These are phyloP conservation scores for Meriones unguiculatus DNA, from an alignment of 2,113 vertebrate genomes.

Conservation along the genomic window DNA sequence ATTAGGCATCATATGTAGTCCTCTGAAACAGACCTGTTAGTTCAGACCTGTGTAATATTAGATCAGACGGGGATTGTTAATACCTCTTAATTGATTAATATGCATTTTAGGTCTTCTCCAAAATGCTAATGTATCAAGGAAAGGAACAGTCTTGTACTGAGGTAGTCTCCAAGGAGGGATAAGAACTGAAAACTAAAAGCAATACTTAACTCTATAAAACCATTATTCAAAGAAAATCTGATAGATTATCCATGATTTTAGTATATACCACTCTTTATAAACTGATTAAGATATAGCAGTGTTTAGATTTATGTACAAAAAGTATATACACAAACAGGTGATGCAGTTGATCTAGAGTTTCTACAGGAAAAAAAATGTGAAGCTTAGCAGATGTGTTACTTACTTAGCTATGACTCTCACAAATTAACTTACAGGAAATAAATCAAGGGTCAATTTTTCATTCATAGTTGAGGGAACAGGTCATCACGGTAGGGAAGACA, in stretches of 20 bases:
- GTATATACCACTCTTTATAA: background rate
- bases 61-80: too few species aligned
- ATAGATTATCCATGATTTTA: background rate
- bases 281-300: background rate
- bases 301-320: background rate
- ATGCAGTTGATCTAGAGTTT: background rate
- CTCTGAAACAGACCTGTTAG: background rate
- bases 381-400: background rate
- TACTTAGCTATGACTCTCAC: background rate
- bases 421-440: background rate
- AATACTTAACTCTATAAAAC: background rate
- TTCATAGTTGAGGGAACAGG: background rate
- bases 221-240: background rate
- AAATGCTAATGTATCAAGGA: background rate
- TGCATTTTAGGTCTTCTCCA: background rate
- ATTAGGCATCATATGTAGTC: background rate
- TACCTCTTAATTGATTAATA: background rate
- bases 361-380: background rate
- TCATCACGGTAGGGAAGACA: background rate
- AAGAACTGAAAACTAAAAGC: background rate
- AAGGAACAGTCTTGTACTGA: background rate
- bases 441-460: background rate
- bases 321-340: too few species aligned
- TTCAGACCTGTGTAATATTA: background rate
- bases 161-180: background rate